A percentile compares a stretch with the other conserved stretches of the same genome.
Evolutionary conservation across 2,888 invertebrate genomes (phyloP).

Genomic region (Sminthurinus aureus): DNA sequence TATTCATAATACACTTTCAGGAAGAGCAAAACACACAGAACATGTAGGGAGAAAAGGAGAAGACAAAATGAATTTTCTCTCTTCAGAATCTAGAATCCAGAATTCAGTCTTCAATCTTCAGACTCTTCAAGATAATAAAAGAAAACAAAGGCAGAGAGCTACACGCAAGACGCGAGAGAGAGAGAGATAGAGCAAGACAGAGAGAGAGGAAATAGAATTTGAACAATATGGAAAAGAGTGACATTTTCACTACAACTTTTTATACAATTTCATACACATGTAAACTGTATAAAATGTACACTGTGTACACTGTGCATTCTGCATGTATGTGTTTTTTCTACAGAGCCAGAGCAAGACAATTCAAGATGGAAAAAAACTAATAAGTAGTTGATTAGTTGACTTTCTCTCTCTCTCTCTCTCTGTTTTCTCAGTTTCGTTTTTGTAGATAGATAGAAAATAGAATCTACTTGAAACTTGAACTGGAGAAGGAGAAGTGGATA

Average conservation of each 20-base stretch:
- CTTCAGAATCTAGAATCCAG: background rate
- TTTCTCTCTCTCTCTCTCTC: background rate
- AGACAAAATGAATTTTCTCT: background rate
- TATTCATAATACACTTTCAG: too few relatives aligned
- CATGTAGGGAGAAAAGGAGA: background rate
- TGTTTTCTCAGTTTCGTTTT: background rate
- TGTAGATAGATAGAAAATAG: slow-evolving; percentile 21
- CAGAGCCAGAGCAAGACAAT: background rate
- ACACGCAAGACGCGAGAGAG: background rate
- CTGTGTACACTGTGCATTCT: background rate
- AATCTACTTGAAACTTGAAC: slow-evolving; percentile 35
- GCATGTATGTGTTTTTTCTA: background rate
- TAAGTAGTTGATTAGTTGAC: slow-evolving; percentile 22
- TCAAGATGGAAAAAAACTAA: slow-evolving; percentile 9
- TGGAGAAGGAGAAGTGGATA: slow-evolving; percentile 13
- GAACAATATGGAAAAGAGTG: background rate
- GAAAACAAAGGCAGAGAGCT: background rate
- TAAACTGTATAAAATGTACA: background rate
- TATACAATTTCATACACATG: background rate
- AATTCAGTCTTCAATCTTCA: background rate
- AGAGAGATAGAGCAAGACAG: background rate
- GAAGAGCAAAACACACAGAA: too few relatives aligned
- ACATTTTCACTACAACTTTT: background rate
- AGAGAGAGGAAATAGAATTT: background rate
- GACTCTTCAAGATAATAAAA: background rate